Evolutionary conservation across 2,888 invertebrate genomes (phyloP), one percentile per base, ranked within the genome.

Genomic region (Argyra leucocephala): DNA sequence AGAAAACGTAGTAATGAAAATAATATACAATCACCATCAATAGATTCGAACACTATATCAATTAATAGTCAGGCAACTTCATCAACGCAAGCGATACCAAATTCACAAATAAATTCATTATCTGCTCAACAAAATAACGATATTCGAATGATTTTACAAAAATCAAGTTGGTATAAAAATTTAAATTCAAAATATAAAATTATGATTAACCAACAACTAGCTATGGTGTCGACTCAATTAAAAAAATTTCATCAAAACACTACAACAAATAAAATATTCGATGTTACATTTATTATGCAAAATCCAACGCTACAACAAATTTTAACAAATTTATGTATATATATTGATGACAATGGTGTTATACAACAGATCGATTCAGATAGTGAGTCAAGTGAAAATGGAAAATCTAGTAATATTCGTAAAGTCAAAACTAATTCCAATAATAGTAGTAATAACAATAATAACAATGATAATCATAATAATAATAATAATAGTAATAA

Each of bases 161-260:
- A 83, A 73, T 88, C 88, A 0, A 83, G 82, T 65, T 88, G 88
- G 84, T 89, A 88, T 73, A 86, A 85, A 74, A 86, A 86, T 68
- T 79, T 88, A 62, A 88, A 87, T 71, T 86, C 87, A 65, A 88
- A 87, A 69, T 86, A 87, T 74, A 89, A 88, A 78, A 83, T 88
- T 70, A 83, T 86, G 77, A 84, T 88, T 0, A 88, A 88, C 74
- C 87, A 88, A 72, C 83, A 88, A 74, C 76, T 89, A 72, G 84
- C 86, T 1, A 80, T 84, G 26, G 82, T 87, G 15, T 84, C 86
- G 9, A 84, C 83, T 69, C 83, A 83, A 76, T 77, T 85, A 23
- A 85, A 86, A 74, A 84, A 83, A 71, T 83, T 82, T 70, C 84
- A 86, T 69, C 86, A 85, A 72, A 85, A 85, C 72, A 82, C 82